Evolutionary conservation across 2,113 vertebrate genomes (phyloP).

Genomic region (Odocoileus virginianus): DNA sequence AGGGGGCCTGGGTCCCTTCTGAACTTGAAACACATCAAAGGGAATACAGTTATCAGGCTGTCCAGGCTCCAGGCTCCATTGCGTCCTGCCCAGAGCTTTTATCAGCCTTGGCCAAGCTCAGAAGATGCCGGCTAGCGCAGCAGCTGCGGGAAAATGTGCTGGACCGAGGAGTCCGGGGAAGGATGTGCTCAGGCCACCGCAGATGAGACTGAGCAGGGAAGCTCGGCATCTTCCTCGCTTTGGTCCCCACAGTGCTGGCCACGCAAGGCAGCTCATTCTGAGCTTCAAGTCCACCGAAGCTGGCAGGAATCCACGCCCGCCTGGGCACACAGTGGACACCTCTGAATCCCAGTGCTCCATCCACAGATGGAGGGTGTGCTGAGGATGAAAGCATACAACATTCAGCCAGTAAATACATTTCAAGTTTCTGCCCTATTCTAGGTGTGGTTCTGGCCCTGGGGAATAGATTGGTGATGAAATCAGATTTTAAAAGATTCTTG

Average conservation of each 20-base stretch:
- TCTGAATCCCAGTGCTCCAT: fast-evolving
- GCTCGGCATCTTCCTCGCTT: fast-evolving
- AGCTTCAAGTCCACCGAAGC: fast-evolving
- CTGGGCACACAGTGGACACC: fast-evolving
- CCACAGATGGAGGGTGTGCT: not conserved
- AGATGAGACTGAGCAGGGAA: not conserved
- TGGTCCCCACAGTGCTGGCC: not conserved
- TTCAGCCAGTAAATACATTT: not conserved
- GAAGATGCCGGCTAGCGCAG: not conserved
- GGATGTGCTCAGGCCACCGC: fast-evolving
- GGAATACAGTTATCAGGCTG: not conserved
- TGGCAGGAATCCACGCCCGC: fast-evolving
- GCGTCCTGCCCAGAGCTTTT: not conserved
- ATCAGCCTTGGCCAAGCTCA: not conserved
- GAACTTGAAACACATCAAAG: constrained; percentile 60
- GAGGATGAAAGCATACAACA: fast-evolving
- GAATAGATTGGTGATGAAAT: not conserved
- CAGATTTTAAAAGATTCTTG: not conserved
- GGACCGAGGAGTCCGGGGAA: fast-evolving
- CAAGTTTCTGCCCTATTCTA: not conserved
- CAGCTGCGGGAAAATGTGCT: not conserved
- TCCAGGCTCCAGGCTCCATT: not conserved
- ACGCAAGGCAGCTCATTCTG: not conserved
- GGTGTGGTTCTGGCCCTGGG: not conserved
- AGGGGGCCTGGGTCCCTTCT: not conserved